Evolutionary conservation across 2,113 vertebrate species (phyloP), one percentile per base, ranked within the genome.

Genomic region (Rostratula benghalensis): DNA sequence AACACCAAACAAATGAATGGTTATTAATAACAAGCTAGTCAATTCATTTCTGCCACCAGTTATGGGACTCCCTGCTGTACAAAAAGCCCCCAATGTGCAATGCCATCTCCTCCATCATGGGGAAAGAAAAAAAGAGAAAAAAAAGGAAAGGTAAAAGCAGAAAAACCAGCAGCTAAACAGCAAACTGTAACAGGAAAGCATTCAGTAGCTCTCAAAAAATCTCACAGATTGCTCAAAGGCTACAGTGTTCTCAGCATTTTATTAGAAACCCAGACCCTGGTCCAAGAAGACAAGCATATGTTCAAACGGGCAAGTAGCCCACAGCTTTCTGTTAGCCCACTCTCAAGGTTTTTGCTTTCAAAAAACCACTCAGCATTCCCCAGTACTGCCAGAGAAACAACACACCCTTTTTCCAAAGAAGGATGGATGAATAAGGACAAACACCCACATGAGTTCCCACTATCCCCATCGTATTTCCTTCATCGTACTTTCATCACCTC

Each of bases 51-150:
- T 87, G 35, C 16, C 50, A 60, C 25, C 64, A 68, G 30, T 22
- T 54, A 93, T 56, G 54, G 27, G 56, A 50, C 46, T 48, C 39
- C 35, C 59, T 46, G 39, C 37, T 69, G 37, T 18, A 74, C 15
- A 51, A 53, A 31, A 60, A 67, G 30, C 33, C 21, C 33, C 51
- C n/a, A 69, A 81, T 0, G 3, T 23, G n/a, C 59, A 57, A 57
- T 0, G 0, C 8, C 15, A 74, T 22, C 33, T 73, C 53, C 25
- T 65, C 41, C 1, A 2, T 8, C 39, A 14, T 2, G 12, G 17
- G 8, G 27, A 11, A 7, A 15, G 5, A 46, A 46, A 46, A 18
- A 30, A 56, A 20, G 30, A 60, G 15, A 25, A 51, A 27, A 21
- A 57, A 45, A 45, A 39, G 22, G 25, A 20, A 61, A 43, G 30